These are phyloP conservation scores for Patiria pectinifera DNA, from an alignment of 53 echinoderm and acorn worm species.

Conservation along the genomic window DNA sequence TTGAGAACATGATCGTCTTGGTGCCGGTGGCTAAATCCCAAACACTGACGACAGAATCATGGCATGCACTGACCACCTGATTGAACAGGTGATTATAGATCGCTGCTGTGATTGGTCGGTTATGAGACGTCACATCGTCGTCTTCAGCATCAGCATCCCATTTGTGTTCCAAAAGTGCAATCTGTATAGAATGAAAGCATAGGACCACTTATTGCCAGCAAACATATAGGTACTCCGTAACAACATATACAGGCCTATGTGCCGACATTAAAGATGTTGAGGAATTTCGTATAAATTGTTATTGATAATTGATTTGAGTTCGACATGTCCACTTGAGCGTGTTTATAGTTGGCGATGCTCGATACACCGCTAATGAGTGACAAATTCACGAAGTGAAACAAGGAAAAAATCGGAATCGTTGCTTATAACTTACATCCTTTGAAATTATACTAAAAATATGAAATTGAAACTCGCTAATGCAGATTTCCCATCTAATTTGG, in stretches of 20 bases:
- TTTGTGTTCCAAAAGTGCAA: conserved; percentile 91
- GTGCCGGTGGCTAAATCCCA: conserved; percentile 94
- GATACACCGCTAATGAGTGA: too few species aligned
- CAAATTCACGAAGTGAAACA: too few species aligned
- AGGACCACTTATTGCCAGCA: background rate
- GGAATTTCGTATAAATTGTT: too few species aligned
- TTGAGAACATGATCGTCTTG: conserved; percentile 97
- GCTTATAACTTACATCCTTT: too few species aligned
- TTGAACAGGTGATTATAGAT: conserved; percentile 94
- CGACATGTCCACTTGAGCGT: too few species aligned
- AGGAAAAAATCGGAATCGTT: too few species aligned
- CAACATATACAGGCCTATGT: too few species aligned
- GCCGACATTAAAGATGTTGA: too few species aligned
- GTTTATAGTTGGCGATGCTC: too few species aligned
- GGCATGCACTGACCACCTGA: conserved; percentile 93
- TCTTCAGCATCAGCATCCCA: conserved; percentile 93
- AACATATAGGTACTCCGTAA: too few species aligned
- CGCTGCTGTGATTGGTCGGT: conserved; percentile 85
- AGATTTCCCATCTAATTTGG: background rate
- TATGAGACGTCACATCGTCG: conserved; percentile 90
- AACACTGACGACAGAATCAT: conserved; percentile 97
- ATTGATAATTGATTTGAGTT: too few species aligned
- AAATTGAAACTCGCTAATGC: background rate
- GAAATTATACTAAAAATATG: background rate
- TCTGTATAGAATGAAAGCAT: conserved; percentile 43